A percentile compares a stretch with the other conserved stretches of the same genome.
Conservation (phyloP, 2,888 invertebrate genomes). For the Chrysina gloriosa region DNA sequence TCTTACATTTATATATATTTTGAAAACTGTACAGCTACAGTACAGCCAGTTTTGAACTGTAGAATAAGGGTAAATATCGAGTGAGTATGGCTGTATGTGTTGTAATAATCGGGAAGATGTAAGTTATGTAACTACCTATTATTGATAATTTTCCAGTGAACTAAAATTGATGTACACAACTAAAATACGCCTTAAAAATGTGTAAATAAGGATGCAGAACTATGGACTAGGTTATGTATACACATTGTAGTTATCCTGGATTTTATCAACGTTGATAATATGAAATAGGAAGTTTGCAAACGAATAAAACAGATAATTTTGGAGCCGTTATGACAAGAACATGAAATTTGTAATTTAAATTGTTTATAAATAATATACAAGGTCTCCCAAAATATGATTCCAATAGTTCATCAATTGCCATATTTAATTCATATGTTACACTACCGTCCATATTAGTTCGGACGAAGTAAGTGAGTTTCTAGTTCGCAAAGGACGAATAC, state of each 20-base stretch:
- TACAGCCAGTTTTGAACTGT: no score
- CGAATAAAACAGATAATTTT: no score
- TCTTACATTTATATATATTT: not conserved
- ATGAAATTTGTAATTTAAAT: no score
- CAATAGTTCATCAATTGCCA: no score
- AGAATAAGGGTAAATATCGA: not conserved
- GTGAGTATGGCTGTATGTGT: conserved; percentile 90
- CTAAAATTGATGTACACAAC: not conserved
- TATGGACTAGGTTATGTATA: conserved; percentile 3
- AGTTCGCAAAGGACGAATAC: no score
- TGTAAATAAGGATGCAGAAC: not conserved
- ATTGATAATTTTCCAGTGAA: not conserved
- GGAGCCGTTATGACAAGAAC: no score
- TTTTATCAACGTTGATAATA: no score
- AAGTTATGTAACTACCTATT: conserved; percentile 64
- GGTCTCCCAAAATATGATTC: not conserved
- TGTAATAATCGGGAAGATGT: conserved; percentile 96
- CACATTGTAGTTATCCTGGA: not conserved
- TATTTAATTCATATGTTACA: no score
- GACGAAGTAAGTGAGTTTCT: no score
- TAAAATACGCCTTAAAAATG: not conserved
- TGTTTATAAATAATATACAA: not conserved
- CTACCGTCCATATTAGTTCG: no score
- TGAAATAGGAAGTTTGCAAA: no score
- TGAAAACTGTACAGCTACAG: not conserved